Evolutionary conservation across 1,140 invertebrate genomes (phyloP).

Genomic region (Acromyrmex echinatior): DNA sequence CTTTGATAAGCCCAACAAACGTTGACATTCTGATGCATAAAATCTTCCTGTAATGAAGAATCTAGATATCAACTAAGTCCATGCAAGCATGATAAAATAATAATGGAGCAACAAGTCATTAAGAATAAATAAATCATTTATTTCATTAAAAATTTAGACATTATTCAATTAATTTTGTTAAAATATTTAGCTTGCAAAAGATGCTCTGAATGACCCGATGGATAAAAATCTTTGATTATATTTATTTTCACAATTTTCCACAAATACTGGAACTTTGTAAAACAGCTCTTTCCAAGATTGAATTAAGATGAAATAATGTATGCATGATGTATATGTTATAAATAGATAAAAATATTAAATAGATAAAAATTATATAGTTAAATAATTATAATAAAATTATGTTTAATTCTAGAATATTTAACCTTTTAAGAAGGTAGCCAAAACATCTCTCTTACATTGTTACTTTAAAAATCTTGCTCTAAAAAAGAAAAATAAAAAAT

Average conservation of each 20-base stretch:
- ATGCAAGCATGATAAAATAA: background rate
- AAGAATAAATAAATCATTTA: background rate
- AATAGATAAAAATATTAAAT: too few relatives aligned
- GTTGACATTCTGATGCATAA: constrained; percentile 86
- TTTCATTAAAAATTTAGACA: background rate
- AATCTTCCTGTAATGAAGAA: constrained; percentile 77
- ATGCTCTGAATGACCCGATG: background rate
- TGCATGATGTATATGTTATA: too few relatives aligned
- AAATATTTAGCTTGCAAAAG: background rate
- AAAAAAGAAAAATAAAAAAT: too few relatives aligned
- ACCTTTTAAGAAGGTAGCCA: too few relatives aligned
- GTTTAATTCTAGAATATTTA: too few relatives aligned
- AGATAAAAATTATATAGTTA: too few relatives aligned
- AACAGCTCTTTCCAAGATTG: background rate
- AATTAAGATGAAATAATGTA: too few relatives aligned
- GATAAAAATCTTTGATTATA: background rate
- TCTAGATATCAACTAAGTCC: constrained; percentile 65
- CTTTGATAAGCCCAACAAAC: constrained; percentile 88
- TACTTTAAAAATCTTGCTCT: too few relatives aligned
- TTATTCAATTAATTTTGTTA: background rate
- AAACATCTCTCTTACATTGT: too few relatives aligned
- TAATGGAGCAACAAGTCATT: background rate
- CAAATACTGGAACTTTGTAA: background rate
- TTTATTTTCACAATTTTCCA: too few relatives aligned
- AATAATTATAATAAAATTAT: too few relatives aligned